Percentiles rank a stretch among this genome's conserved stretches.
Conservation (phyloP, 1,140 invertebrate species). For the Drosophila arawakana region DNA sequence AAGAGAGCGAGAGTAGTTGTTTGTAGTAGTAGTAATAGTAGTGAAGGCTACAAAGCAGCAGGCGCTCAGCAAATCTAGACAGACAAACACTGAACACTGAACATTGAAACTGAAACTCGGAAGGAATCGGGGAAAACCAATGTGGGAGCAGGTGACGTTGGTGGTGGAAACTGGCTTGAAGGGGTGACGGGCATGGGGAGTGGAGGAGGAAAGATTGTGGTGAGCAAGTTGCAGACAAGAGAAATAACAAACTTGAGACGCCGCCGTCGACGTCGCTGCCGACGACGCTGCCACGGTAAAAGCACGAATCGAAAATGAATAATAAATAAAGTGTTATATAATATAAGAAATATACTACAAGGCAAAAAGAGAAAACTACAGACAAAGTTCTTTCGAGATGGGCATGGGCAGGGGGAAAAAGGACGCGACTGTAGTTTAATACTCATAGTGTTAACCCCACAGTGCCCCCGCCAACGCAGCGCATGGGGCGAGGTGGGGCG, state of each 20-base stretch:
- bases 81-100: conserved; percentile 10
- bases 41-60: conserved; percentile 69
- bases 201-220: conserved; percentile 46
- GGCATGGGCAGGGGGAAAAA: not conserved
- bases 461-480: not conserved
- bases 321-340: conserved; percentile 84
- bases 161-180: not conserved
- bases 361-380: conserved; percentile 53
- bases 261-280: conserved; percentile 17
- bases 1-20: conserved; percentile 37
- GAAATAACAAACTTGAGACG: conserved; percentile 81
- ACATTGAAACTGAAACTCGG: too few relatives aligned
- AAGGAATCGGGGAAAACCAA: conserved; percentile 33
- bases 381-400: conserved; percentile 54
- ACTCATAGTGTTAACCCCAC: conserved; percentile 22
- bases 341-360: conserved; percentile 77
- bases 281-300: conserved; percentile 60
- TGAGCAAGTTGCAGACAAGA: conserved; percentile 79
- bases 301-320: conserved; percentile 83
- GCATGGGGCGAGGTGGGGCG: not conserved
- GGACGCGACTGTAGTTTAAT: conserved; percentile 40
- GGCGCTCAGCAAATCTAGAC: conserved; percentile 61
- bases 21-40: conserved; percentile 68
- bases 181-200: not conserved
- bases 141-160: conserved; percentile 34